A percentile compares a stretch with the other conserved stretches of the same genome.
Evolutionary conservation across 2,888 invertebrate species (phyloP).

Genomic region (Aquatica leii): DNA sequence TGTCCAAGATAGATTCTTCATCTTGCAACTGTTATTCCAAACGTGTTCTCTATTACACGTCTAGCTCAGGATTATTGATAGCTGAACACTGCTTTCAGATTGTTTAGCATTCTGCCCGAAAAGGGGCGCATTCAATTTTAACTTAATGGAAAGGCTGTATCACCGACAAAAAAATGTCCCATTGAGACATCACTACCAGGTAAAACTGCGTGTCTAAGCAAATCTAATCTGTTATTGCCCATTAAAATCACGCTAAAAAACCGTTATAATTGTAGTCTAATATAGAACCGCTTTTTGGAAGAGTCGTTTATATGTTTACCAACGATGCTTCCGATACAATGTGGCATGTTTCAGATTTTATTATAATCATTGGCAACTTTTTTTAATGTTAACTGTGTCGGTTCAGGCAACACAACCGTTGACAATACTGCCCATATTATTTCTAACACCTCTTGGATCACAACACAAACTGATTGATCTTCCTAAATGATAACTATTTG

Average conservation of each 20-base stretch:
- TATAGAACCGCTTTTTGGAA: constrained; percentile 46
- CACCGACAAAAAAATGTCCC: constrained; percentile 24
- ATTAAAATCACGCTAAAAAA: constrained; percentile 48
- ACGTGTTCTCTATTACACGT: constrained; percentile 34
- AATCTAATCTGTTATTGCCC: constrained; percentile 23
- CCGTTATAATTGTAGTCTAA: constrained; percentile 51
- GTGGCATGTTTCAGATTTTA: constrained; percentile 15
- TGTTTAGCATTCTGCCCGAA: constrained; percentile 14
- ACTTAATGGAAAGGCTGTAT: constrained; percentile 22
- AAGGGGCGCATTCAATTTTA: constrained; percentile 18
- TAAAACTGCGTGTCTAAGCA: too few relatives aligned
- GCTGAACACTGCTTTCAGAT: constrained; percentile 26
- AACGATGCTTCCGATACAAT: constrained; percentile 48
- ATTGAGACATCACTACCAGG: constrained; percentile 10
- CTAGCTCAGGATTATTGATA: constrained; percentile 20
- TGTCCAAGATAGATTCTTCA: constrained; percentile 34
- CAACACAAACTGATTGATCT: constrained; percentile 12
- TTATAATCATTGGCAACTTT: neutral
- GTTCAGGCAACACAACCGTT: neutral
- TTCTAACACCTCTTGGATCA: neutral
- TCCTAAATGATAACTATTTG: constrained; percentile 14
- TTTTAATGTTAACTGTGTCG: neutral
- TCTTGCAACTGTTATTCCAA: constrained; percentile 33
- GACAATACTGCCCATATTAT: neutral
- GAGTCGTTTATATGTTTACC: constrained; percentile 47